phyloP scores from a whole-genome alignment of 64 coral and sea anemone species.

The Montipora capricornis region DNA sequence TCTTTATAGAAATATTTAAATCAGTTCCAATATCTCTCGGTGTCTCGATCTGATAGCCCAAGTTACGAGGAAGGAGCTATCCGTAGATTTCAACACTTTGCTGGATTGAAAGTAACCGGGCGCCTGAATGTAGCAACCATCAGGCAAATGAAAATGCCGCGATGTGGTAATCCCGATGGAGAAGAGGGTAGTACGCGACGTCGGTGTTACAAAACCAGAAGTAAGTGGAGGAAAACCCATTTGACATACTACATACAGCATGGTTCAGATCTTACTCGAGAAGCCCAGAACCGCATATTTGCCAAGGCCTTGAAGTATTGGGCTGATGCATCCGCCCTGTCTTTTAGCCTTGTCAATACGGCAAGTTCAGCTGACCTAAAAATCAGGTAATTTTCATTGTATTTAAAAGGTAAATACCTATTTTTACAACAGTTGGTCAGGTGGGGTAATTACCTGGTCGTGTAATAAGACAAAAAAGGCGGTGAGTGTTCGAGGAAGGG shows the following conservation, averaged over 20 bases:
- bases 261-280: slow-evolving; percentile 43
- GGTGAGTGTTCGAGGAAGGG: too few species aligned
- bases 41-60: slow-evolving; percentile 70
- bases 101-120: slow-evolving; percentile 66
- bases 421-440: too few species aligned
- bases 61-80: slow-evolving; percentile 72
- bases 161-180: slow-evolving; percentile 83
- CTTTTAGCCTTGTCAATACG: slow-evolving; percentile 38
- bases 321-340: slow-evolving; percentile 67
- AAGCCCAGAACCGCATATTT: slow-evolving; percentile 61
- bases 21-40: slow-evolving; percentile 79
- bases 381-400: slow-evolving; percentile 51
- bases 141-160: slow-evolving; percentile 83
- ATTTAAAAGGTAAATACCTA: too few species aligned
- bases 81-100: slow-evolving; percentile 73
- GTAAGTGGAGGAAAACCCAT: slow-evolving; percentile 63
- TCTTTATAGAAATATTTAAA: slow-evolving; percentile 66
- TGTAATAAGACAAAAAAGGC: too few species aligned
- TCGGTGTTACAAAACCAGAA: slow-evolving; percentile 8
- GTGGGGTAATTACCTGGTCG: too few species aligned
- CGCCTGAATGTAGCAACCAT: slow-evolving; percentile 72
- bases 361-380: slow-evolving; percentile 56
- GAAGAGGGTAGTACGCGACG: slow-evolving; percentile 33
- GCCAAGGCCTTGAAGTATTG: slow-evolving; percentile 67
- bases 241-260: slow-evolving; percentile 69